Evolutionary conservation across 2,888 invertebrate genomes (phyloP).

Genomic region (Catotricha subobsoleta): DNA sequence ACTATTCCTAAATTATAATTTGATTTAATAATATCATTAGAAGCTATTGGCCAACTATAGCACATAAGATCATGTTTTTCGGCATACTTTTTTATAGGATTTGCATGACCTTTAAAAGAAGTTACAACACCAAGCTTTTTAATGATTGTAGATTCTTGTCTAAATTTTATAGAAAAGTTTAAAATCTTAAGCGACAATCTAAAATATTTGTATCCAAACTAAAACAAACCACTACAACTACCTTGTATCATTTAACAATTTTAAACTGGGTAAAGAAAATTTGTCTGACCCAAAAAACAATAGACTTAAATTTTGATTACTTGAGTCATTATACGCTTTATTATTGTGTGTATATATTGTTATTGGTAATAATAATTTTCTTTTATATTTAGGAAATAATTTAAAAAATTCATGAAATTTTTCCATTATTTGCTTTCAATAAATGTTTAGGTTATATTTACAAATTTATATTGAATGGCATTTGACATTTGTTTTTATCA

Average conservation of each 20-base stretch:
- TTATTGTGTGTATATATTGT: too few species aligned
- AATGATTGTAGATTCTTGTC: slow-evolving; percentile 34
- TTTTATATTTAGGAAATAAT: neutral
- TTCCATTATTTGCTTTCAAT: too few species aligned
- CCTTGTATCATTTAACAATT: slow-evolving; percentile 46
- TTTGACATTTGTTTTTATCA: too few species aligned
- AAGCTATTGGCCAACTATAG: slow-evolving; percentile 45
- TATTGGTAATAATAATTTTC: too few species aligned
- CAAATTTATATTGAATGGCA: too few species aligned
- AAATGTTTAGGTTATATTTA: too few species aligned
- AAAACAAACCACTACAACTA: slow-evolving; percentile 22
- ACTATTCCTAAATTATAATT: slow-evolving; percentile 73
- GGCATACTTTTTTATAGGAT: slow-evolving; percentile 52
- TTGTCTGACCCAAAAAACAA: slow-evolving; percentile 76
- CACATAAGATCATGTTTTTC: slow-evolving; percentile 37
- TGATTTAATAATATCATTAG: slow-evolving; percentile 20
- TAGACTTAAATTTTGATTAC: slow-evolving; percentile 27
- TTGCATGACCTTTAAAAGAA: slow-evolving; percentile 39
- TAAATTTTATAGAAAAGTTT: slow-evolving; percentile 21
- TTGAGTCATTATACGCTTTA: neutral
- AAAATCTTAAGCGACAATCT: neutral
- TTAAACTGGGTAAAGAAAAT: slow-evolving; percentile 60
- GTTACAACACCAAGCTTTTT: slow-evolving; percentile 50
- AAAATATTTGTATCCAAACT: neutral
- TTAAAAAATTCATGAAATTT: too few species aligned